Base-by-base conservation (phyloP, 2,113 vertebrate genomes). In the Origma solitaria region DNA sequence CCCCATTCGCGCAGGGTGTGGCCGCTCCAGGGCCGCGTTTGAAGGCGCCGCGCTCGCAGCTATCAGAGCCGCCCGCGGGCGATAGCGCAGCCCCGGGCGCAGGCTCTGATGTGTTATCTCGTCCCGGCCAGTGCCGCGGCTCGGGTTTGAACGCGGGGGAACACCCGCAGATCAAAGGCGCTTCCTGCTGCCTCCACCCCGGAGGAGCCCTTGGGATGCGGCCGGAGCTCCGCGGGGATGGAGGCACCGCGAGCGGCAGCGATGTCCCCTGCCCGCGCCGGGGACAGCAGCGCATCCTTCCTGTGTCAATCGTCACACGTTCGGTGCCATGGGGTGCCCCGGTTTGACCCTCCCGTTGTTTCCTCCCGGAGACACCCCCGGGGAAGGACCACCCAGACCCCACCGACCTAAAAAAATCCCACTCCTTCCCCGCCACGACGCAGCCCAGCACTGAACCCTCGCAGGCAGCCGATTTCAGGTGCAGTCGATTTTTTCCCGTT, bases 71-170 rank as follows among this genome's bases (percentile, higher is more conserved):
- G 62, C 82, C 30, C 45, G 64, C 87, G 51, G 72, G 30, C 27
- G 84, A 54, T 88, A 91, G 27, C 38, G 77, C 91, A 10, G 92
- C 84, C 35, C 13, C 19, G 86, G 11, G 69, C 50, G 33, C 82
- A 2, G 71, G 81, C 94, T 95, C 87, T 94, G 93, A 94, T 94
- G 42, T 78, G 60, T 97, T 97, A 97, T 96, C 94, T 79, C 17
- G 15, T 42, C 68, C 47, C 70, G n/a, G 84, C 50, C 64, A 30
- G 12, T 15, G 21, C 70, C 58, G 92, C 90, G 92, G 95, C 85
- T 61, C 80, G 25, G 57, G 7, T 58, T 75, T 81, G 88, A 91
- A 65, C 57, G 37, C 3, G 14, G 5, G 24, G 37, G 28, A 31
- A 73, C 69, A 56, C 4, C 64, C 15, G 4, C 51, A 47, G 53